Evolutionary conservation across 2,888 invertebrate genomes (phyloP).

Genomic region (Caenorhabditis japonica): DNA sequence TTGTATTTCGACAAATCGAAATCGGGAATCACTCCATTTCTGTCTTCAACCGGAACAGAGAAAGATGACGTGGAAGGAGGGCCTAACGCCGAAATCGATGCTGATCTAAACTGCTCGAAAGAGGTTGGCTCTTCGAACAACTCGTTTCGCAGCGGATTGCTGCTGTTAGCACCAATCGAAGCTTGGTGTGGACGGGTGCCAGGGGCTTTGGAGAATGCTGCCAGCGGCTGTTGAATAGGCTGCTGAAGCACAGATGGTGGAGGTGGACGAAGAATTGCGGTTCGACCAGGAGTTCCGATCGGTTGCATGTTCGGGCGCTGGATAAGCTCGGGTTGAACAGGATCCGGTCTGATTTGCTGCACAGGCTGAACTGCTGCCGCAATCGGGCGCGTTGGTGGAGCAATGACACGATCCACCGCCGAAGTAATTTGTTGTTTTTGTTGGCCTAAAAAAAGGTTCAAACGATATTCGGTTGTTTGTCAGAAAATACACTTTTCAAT

Average conservation of each 20-base stretch:
- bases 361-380: slow-evolving; percentile 2
- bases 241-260: background rate
- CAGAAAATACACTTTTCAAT: no score
- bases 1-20: slow-evolving; percentile 16
- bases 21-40: slow-evolving; percentile 3
- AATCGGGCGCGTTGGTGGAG: slow-evolving; percentile 6
- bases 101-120: slow-evolving; percentile 29
- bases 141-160: slow-evolving; percentile 6
- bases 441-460: no score
- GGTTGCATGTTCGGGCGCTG: background rate
- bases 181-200: slow-evolving; percentile 21
- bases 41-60: background rate
- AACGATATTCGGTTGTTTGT: no score
- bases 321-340: background rate
- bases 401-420: slow-evolving; percentile 29
- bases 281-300: background rate
- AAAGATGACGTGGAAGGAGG: slow-evolving; percentile 9
- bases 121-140: slow-evolving; percentile 17
- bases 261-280: slow-evolving; percentile 15
- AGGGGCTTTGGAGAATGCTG: slow-evolving; percentile 30
- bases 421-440: no score
- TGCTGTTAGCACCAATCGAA: slow-evolving; percentile 6
- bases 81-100: background rate
- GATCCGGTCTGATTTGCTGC: background rate
- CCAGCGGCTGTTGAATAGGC: background rate